Conservation (phyloP, 1,140 invertebrate species). For the Triops cancriformis region DNA sequence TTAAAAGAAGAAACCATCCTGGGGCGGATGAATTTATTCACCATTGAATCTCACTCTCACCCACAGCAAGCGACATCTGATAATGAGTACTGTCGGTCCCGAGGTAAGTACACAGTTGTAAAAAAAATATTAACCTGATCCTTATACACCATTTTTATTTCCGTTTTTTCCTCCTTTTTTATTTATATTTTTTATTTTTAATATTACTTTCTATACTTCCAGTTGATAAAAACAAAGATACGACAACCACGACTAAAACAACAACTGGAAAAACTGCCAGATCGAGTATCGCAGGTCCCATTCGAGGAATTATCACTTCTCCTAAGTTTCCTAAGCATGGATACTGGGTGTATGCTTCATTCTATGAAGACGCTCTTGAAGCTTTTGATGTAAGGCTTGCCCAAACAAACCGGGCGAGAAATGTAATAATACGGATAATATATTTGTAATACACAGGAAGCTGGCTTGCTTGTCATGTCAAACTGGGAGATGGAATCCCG, state of each 20-base stretch:
- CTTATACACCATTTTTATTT: neutral
- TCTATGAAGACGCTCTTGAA: slow-evolving; percentile 41
- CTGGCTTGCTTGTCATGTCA: slow-evolving; percentile 46
- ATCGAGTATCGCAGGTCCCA: too few species aligned
- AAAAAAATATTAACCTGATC: slow-evolving; percentile 32
- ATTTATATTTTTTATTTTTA: too few species aligned
- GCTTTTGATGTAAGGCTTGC: slow-evolving; percentile 40
- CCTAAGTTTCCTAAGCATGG: neutral
- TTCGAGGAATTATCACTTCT: too few species aligned
- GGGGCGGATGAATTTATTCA: slow-evolving; percentile 37
- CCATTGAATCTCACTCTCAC: slow-evolving; percentile 35
- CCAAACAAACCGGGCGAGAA: neutral
- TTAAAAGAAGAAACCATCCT: slow-evolving; percentile 38
- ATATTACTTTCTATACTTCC: too few species aligned
- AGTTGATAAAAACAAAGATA: too few species aligned
- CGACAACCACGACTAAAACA: too few species aligned
- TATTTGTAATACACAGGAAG: slow-evolving; percentile 39
- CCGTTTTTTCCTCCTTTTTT: too few species aligned
- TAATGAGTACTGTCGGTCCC: slow-evolving; percentile 32
- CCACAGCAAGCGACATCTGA: slow-evolving; percentile 39
- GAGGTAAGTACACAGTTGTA: slow-evolving; percentile 25
- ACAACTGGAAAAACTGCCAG: too few species aligned
- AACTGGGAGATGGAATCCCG: slow-evolving; percentile 45
- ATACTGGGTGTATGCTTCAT: neutral
- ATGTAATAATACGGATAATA: slow-evolving; percentile 20